Base-by-base conservation (phyloP, 2,797 vertebrate genomes). In the Leucoraja ocellata region DNA sequence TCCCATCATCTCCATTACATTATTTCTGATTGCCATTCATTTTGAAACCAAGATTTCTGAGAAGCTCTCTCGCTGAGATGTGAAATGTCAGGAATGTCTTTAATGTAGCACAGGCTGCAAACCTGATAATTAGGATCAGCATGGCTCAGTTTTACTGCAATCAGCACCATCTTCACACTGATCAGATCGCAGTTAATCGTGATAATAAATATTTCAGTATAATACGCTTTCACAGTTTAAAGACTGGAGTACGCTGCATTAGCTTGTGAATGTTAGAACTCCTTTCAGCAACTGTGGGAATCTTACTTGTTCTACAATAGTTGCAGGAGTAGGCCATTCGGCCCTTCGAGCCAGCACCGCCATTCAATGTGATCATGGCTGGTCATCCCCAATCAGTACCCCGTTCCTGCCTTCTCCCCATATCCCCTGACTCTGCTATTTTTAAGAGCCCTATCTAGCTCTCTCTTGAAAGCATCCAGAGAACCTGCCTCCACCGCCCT, bases 11-110 rank as follows among this genome's bases (percentile, higher is more conserved):
- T 91, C 90, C 68, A 74, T 74, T 39, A 54, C 68, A 14, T 74
- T 91, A 74, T 28, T 91, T 46, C 68, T 91, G 90, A 74, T 91
- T 91, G 71, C 65, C 18, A 28, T 74, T 1, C 39, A 25, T 71
- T 73, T 91, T 91, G 71, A 91, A 73, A 91, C 21, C 71, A 74
- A 73, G 36, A 54, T 74, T 91, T 91, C 90, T 73, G 68, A 36
- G 68, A 91, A 73, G 74, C 36, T 46, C 21, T 13, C 68, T 18
- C n/a, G 36, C 63, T 68, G 11, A 46, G 36, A 74, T 74, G 73
- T 91, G 36, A 91, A 74, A 74, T 39, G 68, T 91, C 13, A 25
- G 36, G 1, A 21, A 84, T 84, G 10, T 61, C 25, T 86, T 8
- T 71, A 73, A 36, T 39, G 73, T 54, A 28, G 21, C 39, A 14